Evolutionary conservation across 2,113 vertebrate species (phyloP), one percentile per base, ranked within the genome.

Genomic region (Serinus canaria): DNA sequence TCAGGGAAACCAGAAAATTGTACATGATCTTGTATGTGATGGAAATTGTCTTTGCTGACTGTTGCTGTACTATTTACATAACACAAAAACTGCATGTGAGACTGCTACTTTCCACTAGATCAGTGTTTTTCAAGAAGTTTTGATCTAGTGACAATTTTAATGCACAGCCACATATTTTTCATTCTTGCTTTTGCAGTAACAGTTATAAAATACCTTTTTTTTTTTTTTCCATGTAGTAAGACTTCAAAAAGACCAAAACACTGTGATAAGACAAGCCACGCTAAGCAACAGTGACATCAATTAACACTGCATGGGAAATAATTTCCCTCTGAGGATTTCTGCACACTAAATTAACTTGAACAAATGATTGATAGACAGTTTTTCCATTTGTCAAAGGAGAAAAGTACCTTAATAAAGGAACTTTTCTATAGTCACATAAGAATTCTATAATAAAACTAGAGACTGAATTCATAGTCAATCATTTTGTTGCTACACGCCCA

Each of bases 91-190:
- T 81, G 58, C 80, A 68, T 21, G 35, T 92, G 74, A 79, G 83
- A 52, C 52, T 81, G 60, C 53, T 62, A 44, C 31, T 94, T 95
- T 96, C 79, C 90, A 75, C 85, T 95, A 96, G 64, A 88, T 86
- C 86, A 66, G 35, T 96, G 66, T 64, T 97, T 94, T 92, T 93
- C 49, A 82, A 83, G 59, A 90, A 49, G 43, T 58, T 80, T 13
- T 24, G 44, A 83, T 64, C 35, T 80, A 78, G 43, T 64, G 47
- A 89, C 37, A 81, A 50, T 84, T 94, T 86, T 55, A 77, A 86
- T 43, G 33, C 23, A 70, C 35, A 81, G 43, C 6, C 43, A 70
- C 27, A 10, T 44, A 27, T 52, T 83, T 94, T 91, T 77, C 58
- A 35, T 67, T 89, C 76, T 94, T 88, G 13, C 7, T 20, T 88